A percentile compares a stretch with the other conserved stretches of the same genome.
These are phyloP conservation scores for Colletes latitarsis DNA, from an alignment of 1,140 invertebrate species.

Conservation along the genomic window DNA sequence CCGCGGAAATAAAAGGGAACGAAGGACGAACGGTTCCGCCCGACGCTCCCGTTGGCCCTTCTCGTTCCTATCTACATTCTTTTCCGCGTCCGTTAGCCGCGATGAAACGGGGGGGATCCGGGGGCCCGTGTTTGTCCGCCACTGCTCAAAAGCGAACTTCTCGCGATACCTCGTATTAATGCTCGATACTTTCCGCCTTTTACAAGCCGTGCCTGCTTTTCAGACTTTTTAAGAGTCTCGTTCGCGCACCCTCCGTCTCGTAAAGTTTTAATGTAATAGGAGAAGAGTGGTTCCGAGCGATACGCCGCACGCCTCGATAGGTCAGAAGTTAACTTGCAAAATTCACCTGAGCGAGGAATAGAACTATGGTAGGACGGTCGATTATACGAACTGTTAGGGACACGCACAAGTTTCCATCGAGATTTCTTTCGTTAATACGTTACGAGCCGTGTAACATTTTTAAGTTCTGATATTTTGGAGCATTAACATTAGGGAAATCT, in stretches of 20 bases:
- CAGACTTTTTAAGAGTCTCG: slow-evolving; percentile 23
- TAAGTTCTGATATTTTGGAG: no score
- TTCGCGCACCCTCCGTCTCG: no score
- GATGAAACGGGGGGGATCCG: slow-evolving; percentile 31
- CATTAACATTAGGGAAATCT: no score
- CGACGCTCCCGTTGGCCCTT: slow-evolving; percentile 15
- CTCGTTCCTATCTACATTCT: neutral
- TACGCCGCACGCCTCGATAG: neutral
- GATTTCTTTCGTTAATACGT: no score
- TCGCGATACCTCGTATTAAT: slow-evolving; percentile 43
- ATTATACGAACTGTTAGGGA: no score
- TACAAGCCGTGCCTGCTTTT: slow-evolving; percentile 19
- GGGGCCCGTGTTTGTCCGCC: slow-evolving; percentile 21
- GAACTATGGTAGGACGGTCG: no score
- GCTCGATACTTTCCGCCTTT: slow-evolving; percentile 41
- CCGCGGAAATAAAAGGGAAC: slow-evolving; percentile 61
- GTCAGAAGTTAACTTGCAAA: neutral
- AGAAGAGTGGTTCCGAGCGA: neutral
- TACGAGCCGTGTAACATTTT: no score
- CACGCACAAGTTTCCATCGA: no score
- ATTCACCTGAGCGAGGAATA: neutral
- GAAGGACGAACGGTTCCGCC: slow-evolving; percentile 21
- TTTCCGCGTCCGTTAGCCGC: slow-evolving; percentile 23
- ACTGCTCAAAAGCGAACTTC: slow-evolving; percentile 36
- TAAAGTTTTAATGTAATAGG: slow-evolving; percentile 22